Evolutionary conservation across 2,113 vertebrate species (phyloP).

Genomic region (Micromys minutus): DNA sequence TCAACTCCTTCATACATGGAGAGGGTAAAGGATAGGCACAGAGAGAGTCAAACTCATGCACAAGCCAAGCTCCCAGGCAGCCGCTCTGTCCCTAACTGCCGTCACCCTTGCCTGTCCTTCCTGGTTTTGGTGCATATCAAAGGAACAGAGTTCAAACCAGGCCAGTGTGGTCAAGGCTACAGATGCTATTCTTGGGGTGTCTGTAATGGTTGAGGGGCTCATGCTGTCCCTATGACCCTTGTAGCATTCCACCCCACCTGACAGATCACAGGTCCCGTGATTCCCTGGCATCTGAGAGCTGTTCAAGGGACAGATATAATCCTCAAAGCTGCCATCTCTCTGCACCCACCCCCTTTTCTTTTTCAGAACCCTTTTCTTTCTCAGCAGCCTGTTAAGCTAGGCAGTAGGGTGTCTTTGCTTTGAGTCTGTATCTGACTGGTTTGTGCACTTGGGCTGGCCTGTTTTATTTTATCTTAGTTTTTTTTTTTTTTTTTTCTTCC

Average conservation of each 20-base stretch:
- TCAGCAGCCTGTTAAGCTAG: background rate
- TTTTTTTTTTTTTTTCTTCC: background rate
- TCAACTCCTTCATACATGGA: background rate
- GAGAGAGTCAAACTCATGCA: background rate
- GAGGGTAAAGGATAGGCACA: background rate
- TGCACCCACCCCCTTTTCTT: fast-evolving
- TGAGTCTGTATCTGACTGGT: background rate
- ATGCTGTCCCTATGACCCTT: background rate
- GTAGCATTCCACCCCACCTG: fast-evolving
- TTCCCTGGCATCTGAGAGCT: background rate
- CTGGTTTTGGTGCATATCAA: conserved; percentile 54
- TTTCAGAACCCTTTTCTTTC: background rate
- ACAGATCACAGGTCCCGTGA: fast-evolving
- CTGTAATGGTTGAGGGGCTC: conserved; percentile 32
- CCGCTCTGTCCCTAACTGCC: fast-evolving
- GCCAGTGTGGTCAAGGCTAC: conserved; percentile 66
- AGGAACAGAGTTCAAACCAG: conserved; percentile 61
- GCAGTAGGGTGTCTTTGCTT: background rate
- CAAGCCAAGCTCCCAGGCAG: background rate
- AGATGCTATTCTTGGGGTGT: conserved; percentile 54
- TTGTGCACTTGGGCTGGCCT: background rate
- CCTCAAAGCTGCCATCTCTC: background rate
- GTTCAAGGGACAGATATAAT: background rate
- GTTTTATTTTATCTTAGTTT: background rate
- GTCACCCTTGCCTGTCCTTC: background rate